These are phyloP conservation scores for Phragmatobia fuliginosa DNA, from an alignment of 2,888 invertebrate species.

Conservation along the genomic window DNA sequence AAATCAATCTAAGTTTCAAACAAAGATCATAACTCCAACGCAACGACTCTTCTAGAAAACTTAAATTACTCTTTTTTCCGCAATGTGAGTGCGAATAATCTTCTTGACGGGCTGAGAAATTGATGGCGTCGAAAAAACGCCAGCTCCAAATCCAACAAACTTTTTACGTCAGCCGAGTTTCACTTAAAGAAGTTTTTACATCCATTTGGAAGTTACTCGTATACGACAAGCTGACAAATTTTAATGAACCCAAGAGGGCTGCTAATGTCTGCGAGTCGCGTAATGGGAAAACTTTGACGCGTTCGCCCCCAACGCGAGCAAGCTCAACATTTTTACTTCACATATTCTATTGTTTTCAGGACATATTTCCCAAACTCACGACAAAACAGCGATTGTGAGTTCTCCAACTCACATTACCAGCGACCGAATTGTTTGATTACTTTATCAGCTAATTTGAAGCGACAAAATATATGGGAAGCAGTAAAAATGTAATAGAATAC, in stretches of 20 bases:
- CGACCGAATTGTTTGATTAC: conserved; percentile 60
- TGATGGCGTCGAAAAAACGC: conserved; percentile 82
- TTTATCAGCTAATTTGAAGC: conserved; percentile 45
- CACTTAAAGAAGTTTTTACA: conserved; percentile 85
- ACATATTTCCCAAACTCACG: conserved; percentile 68
- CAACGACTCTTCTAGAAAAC: conserved; percentile 82
- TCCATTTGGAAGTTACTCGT: conserved; percentile 84
- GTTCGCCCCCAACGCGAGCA: conserved; percentile 47
- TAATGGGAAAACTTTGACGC: conserved; percentile 84
- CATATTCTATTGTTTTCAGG: conserved; percentile 67
- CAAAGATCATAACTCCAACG: conserved; percentile 84
- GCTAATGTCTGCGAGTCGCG: conserved; percentile 82
- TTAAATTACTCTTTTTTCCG: conserved; percentile 86
- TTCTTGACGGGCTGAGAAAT: conserved; percentile 85
- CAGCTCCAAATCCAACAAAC: conserved; percentile 77
- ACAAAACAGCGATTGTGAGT: conserved; percentile 57
- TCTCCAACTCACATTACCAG: conserved; percentile 60
- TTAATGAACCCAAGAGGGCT: conserved; percentile 85
- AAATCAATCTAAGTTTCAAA: conserved; percentile 86
- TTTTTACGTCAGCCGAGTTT: conserved; percentile 86
- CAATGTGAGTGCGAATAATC: conserved; percentile 86
- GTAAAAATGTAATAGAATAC: conserved; percentile 65
- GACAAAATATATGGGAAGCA: conserved; percentile 35
- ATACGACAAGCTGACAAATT: conserved; percentile 86
- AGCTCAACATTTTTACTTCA: conserved; percentile 63